These are phyloP conservation scores for Dynastes maya DNA, from an alignment of 2,888 invertebrate genomes.

Conservation along the genomic window DNA sequence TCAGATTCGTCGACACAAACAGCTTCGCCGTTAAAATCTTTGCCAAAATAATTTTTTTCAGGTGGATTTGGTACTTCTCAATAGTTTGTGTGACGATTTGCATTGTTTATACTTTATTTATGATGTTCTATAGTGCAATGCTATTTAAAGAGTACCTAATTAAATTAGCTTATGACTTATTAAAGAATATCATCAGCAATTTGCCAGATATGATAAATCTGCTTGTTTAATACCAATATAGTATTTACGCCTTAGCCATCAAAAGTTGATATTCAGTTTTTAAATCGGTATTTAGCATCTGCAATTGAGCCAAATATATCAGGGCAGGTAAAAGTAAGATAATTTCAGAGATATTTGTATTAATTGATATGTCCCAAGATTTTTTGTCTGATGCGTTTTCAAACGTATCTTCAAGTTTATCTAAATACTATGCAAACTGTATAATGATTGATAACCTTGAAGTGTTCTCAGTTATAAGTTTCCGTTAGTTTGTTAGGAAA, in stretches of 20 bases:
- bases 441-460: no score
- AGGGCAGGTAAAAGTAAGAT: no score
- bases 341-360: no score
- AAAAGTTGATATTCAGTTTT: conserved; percentile 53
- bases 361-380: no score
- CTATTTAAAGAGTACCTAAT: not conserved
- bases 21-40: no score
- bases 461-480: no score
- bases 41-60: no score
- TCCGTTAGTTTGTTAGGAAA: no score
- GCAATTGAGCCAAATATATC: not conserved
- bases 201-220: conserved; percentile 52
- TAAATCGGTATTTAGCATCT: conserved; percentile 58
- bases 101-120: not conserved
- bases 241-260: conserved; percentile 55
- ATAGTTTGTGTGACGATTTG: not conserved
- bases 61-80: not conserved
- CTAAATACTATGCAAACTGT: no score
- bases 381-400: no score
- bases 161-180: not conserved
- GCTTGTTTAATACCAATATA: conserved; percentile 58
- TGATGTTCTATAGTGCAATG: not conserved
- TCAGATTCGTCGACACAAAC: no score
- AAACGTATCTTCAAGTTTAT: no score
- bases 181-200: not conserved